Base-by-base conservation (phyloP, 2,888 invertebrate genomes). In the Pharmacophagus antenor region DNA sequence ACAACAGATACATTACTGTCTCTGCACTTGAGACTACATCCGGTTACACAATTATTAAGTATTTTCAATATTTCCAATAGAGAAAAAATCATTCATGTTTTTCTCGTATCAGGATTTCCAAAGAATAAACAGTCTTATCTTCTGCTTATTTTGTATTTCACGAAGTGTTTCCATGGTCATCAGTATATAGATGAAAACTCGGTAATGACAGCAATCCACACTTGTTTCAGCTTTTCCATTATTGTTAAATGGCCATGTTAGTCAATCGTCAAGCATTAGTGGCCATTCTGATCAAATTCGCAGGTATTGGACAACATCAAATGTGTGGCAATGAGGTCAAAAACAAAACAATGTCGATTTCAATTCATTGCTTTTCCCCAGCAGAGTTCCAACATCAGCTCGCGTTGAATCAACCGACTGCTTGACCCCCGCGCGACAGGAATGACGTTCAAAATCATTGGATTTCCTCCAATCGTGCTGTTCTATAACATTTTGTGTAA, bases 401-500 rank as follows among this genome's bases (percentile, higher is more conserved):
- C 77, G 74, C 77, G 67, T 73, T 72, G 72, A 71, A 77, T 73
- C 82, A 75, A 83, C 76, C 72, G 76, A 77, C 81, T 72, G 82
- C 82, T 73, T 73, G 73, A 82, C 86, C 83, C 84, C 84, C 48
- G 18, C 50, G 60, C 55, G 47, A 55, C 88, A 48, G 56, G 49
- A 74, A 80, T 82, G 86, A 79, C 76, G 81, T 80, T 85, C 82
- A 81, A 84, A 84, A 88, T 86, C 84, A 83, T 85, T 81, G 87
- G 88, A 85, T 88, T 88, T 86, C 90, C 85, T 89, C 90, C 89
- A 80, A 85, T 84, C 79, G 83, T 84, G 86, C 86, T 83, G 86
- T 88, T 90, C 90, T 90, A 90, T 90, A 90, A 90, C 87, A 90
- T 90, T 87, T 85, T 77, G 83, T 79, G 84, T 80, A 88, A 88